Percentiles rank a stretch among this genome's conserved stretches.
phyloP scores from a whole-genome alignment of 1,140 invertebrate genomes.

The Lepidurus apus region DNA sequence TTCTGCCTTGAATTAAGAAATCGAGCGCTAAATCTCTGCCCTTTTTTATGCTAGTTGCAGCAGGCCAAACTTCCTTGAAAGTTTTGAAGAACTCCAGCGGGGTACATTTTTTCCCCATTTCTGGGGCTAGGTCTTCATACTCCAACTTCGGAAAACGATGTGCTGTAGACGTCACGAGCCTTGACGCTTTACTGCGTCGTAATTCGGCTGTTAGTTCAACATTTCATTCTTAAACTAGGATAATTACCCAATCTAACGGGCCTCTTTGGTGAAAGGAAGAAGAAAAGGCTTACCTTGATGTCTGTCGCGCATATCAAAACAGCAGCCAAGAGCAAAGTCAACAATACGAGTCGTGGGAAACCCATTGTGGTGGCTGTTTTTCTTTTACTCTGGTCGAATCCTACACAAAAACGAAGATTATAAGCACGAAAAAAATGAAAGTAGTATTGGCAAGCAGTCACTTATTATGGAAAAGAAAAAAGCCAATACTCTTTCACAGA shows the following conservation, averaged over 20 bases:
- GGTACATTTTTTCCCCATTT: background rate
- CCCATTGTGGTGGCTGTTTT: background rate
- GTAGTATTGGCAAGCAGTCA: background rate
- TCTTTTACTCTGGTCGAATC: background rate
- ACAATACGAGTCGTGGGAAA: constrained; percentile 6
- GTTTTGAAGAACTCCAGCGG: too few species aligned
- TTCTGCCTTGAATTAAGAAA: too few species aligned
- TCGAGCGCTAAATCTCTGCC: too few species aligned
- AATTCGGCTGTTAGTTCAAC: background rate
- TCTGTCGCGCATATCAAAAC: background rate
- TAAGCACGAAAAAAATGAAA: background rate
- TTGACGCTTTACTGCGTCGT: background rate
- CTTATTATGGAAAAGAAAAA: background rate
- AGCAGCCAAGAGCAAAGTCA: background rate
- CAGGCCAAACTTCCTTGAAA: too few species aligned
- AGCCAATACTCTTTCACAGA: background rate
- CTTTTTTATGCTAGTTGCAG: too few species aligned
- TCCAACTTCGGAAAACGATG: background rate
- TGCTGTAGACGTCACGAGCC: background rate
- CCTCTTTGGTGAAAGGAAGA: background rate
- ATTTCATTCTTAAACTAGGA: background rate
- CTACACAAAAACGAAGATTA: constrained; percentile 7
- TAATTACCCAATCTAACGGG: background rate
- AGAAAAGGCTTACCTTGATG: constrained; percentile 15
- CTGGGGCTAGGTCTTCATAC: background rate